phyloP scores from a whole-genome alignment of 2,797 vertebrate species.

The Catharus ustulatus region DNA sequence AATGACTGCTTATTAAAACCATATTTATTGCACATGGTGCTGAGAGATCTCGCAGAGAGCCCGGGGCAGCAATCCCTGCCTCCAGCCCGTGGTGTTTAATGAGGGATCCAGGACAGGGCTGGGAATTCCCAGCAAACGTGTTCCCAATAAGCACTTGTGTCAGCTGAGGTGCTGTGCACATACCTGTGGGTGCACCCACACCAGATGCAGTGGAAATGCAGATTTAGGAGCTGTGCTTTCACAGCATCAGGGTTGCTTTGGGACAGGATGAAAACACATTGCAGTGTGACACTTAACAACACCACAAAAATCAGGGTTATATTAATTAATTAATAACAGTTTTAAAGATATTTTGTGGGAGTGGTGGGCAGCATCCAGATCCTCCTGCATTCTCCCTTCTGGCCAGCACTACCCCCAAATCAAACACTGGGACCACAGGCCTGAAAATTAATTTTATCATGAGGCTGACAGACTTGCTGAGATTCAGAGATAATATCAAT shows the following conservation, averaged over 20 bases:
- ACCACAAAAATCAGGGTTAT: neutral
- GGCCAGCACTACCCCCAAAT: neutral
- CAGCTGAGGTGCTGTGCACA: neutral
- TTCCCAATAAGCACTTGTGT: neutral
- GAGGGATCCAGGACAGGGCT: neutral
- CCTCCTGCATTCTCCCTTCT: neutral
- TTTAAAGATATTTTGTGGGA: neutral
- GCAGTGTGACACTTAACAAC: accelerated
- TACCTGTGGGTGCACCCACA: neutral
- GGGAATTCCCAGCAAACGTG: neutral
- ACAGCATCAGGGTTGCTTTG: accelerated
- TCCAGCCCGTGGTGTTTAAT: neutral
- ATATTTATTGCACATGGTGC: neutral
- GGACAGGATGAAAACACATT: neutral
- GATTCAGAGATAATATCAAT: neutral
- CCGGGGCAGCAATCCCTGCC: neutral
- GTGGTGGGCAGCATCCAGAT: neutral
- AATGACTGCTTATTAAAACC: slow-evolving; percentile 67
- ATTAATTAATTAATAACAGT: too few species aligned
- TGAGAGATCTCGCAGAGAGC: neutral
- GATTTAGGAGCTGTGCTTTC: neutral
- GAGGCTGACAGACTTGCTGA: neutral
- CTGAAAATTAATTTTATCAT: neutral
- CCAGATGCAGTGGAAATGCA: neutral
- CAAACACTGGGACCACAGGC: too few species aligned